Conservation (phyloP, 2,113 vertebrate species). For the Brachypteracias leptosomus region DNA sequence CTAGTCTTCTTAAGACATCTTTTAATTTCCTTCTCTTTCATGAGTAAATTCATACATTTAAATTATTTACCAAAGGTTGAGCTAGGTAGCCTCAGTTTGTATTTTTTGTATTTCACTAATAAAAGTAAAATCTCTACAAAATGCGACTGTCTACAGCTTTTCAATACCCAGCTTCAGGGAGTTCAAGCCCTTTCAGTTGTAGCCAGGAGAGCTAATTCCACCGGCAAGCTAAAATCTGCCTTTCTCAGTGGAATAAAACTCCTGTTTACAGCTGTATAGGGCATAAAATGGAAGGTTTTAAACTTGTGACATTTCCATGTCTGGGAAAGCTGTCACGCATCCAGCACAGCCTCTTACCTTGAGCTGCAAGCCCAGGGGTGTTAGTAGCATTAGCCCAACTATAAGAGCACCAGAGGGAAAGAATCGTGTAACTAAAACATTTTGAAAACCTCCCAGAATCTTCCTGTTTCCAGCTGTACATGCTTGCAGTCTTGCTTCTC, state of each 20-base stretch:
- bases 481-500: not conserved
- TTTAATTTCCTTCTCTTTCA: conserved; percentile 43
- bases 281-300: conserved; percentile 26
- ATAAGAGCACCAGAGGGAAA: not conserved
- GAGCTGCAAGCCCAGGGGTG: conserved; percentile 13
- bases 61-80: conserved; percentile 44
- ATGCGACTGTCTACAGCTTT: conserved; percentile 10
- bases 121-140: conserved; percentile 24
- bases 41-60: not conserved
- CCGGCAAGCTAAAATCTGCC: not conserved
- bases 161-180: conserved; percentile 23
- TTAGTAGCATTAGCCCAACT: conserved; percentile 32
- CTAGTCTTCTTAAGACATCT: not conserved
- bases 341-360: not conserved
- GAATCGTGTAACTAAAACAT: not conserved
- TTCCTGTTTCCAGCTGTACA: not conserved
- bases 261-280: not conserved
- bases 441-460: not conserved
- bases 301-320: conserved; percentile 50
- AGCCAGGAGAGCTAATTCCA: not conserved
- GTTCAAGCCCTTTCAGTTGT: conserved; percentile 39
- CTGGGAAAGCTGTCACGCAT: not conserved
- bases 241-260: conserved; percentile 42
- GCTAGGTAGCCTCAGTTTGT: not conserved
- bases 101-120: not conserved